A percentile compares a stretch with the other conserved stretches of the same genome.
phyloP scores from a whole-genome alignment of 2,888 invertebrate genomes.

The Amphipyra tragopoginis region DNA sequence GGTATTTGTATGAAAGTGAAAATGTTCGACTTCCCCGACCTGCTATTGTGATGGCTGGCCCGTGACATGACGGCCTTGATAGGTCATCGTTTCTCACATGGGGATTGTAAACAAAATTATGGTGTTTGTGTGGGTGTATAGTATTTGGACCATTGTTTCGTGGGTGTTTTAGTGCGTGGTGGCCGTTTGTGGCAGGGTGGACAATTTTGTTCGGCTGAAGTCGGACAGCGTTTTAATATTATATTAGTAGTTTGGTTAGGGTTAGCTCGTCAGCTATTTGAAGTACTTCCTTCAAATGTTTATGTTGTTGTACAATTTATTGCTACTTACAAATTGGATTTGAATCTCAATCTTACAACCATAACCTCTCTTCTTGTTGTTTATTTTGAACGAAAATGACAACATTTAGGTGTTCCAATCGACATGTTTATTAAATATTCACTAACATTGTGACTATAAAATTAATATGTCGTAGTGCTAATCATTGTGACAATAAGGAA shows the following conservation, averaged over 20 bases:
- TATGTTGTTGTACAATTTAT: no score
- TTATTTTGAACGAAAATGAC: no score
- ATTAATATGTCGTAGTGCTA: slow-evolving; percentile 38
- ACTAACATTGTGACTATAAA: slow-evolving; percentile 26
- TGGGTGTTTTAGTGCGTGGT: slow-evolving; percentile 20
- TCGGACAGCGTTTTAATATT: slow-evolving; percentile 1
- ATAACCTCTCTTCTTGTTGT: no score
- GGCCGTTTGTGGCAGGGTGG: slow-evolving; percentile 4
- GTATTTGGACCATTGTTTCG: slow-evolving; percentile 52
- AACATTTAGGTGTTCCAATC: no score
- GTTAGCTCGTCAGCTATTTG: slow-evolving; percentile 1
- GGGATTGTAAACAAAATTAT: slow-evolving; percentile 76
- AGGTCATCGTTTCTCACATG: slow-evolving; percentile 74
- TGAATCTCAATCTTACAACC: no score
- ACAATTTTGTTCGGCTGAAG: slow-evolving; percentile 10
- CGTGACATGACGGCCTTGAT: slow-evolving; percentile 82
- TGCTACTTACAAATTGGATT: no score
- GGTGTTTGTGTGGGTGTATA: slow-evolving; percentile 60
- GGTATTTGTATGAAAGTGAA: slow-evolving; percentile 82
- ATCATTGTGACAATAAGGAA: slow-evolving; percentile 55
- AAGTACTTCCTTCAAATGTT: no score
- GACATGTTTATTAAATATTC: not conserved
- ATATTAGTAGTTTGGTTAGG: slow-evolving; percentile 13
- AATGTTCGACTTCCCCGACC: slow-evolving; percentile 77
- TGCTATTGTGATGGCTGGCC: slow-evolving; percentile 77